phyloP scores from a whole-genome alignment of 2,888 invertebrate genomes.

The Neoaliturus tenellus region DNA sequence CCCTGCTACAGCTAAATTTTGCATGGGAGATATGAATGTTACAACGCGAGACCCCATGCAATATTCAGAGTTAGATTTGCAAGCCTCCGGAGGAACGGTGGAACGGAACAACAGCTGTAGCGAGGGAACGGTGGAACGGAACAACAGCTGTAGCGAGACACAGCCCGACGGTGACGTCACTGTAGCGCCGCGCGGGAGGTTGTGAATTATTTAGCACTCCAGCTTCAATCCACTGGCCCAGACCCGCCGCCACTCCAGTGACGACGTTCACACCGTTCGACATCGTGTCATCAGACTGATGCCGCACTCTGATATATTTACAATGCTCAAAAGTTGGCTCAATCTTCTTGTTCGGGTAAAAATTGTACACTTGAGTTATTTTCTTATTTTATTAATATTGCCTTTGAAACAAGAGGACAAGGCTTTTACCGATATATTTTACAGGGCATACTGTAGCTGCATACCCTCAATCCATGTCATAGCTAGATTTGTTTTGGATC shows the following conservation, averaged over 20 bases:
- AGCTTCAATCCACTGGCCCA: not conserved
- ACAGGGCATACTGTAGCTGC: too few species aligned
- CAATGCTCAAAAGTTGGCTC: not conserved
- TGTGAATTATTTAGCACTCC: slow-evolving; percentile 10
- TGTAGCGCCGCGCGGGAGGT: not conserved
- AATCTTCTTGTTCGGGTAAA: too few species aligned
- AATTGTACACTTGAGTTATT: too few species aligned
- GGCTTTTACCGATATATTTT: too few species aligned
- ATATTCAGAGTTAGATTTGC: slow-evolving; percentile 2
- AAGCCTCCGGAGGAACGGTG: not conserved
- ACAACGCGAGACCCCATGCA: not conserved
- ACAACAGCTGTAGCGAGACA: slow-evolving; percentile 11
- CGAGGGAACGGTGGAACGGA: not conserved
- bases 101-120: slow-evolving; percentile 4
- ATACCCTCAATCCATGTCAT: too few species aligned
- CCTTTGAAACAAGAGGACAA: too few species aligned
- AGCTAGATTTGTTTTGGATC: too few species aligned
- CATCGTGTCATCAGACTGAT: not conserved
- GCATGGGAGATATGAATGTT: not conserved
- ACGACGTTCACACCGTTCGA: not conserved
- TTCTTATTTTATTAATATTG: too few species aligned
- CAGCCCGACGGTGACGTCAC: not conserved
- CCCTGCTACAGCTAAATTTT: not conserved
- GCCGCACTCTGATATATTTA: not conserved
- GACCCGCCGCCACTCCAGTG: not conserved